Percentiles rank a stretch among this genome's conserved stretches.
These are phyloP conservation scores for Hydraecia micacea DNA, from an alignment of 2,888 invertebrate genomes.

Conservation along the genomic window DNA sequence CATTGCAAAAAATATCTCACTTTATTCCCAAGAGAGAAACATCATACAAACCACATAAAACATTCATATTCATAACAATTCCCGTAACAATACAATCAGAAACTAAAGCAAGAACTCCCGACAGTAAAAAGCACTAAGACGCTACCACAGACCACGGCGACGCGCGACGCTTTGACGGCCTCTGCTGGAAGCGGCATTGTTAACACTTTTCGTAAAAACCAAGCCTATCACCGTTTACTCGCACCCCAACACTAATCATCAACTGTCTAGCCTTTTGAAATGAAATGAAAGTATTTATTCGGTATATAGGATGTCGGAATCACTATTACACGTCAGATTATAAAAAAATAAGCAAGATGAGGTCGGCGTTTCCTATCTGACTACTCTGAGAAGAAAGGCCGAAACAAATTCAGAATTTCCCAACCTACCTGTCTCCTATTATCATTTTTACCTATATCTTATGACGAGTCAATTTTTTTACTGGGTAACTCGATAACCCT, in stretches of 20 bases:
- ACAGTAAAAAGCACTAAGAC: slow-evolving; percentile 73
- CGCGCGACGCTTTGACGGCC: background rate
- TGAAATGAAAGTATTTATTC: too few species aligned
- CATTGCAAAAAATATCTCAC: background rate
- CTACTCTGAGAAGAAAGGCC: too few species aligned
- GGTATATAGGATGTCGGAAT: too few species aligned
- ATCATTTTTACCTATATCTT: too few species aligned
- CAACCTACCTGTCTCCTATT: background rate
- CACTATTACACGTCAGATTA: too few species aligned
- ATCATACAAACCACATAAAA: background rate
- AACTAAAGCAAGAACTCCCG: slow-evolving; percentile 54
- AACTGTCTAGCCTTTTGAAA: background rate
- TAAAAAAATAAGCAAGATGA: too few species aligned
- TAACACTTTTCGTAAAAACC: background rate
- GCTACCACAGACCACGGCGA: slow-evolving; percentile 11
- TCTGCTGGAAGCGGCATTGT: background rate
- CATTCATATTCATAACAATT: slow-evolving; percentile 33
- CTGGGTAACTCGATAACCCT: background rate
- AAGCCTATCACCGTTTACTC: too few species aligned
- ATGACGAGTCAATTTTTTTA: too few species aligned
- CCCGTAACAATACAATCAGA: slow-evolving; percentile 50
- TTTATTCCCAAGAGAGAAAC: background rate
- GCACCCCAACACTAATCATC: too few species aligned
- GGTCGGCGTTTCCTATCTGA: too few species aligned
- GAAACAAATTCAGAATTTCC: background rate